phyloP scores from a whole-genome alignment of 2,888 invertebrate species.

The Empis stercorea region DNA sequence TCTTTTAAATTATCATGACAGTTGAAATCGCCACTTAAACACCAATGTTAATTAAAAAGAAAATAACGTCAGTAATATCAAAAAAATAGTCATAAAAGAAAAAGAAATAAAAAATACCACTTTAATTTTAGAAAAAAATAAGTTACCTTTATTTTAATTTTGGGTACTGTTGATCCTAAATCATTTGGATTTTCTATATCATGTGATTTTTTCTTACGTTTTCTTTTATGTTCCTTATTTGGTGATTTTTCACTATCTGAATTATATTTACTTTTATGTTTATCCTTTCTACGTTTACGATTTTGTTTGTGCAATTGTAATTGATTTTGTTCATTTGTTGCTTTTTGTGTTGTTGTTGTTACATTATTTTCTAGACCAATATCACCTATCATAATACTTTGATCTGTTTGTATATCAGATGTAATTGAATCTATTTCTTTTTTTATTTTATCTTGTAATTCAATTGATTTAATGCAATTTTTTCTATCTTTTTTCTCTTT shows the following conservation, averaged over 20 bases:
- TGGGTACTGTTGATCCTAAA: constrained; percentile 43
- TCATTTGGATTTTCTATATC: constrained; percentile 44
- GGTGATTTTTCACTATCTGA: constrained; percentile 44
- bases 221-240: constrained; percentile 64
- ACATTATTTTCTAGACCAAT: constrained; percentile 16
- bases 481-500: no score
- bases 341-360: neutral
- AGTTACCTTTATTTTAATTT: constrained; percentile 66
- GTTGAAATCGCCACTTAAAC: no score
- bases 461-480: neutral
- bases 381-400: constrained; percentile 8
- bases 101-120: no score
- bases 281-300: constrained; percentile 59
- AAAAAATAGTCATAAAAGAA: no score
- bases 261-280: constrained; percentile 56
- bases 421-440: constrained; percentile 6
- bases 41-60: no score
- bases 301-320: constrained; percentile 41
- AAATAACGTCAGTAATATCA: no score
- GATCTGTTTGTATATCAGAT: constrained; percentile 11
- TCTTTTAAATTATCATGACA: no score
- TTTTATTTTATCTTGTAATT: constrained; percentile 8
- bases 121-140: neutral
- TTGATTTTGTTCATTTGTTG: constrained; percentile 18
- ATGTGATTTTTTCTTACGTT: constrained; percentile 66